Evolutionary conservation across 2,797 vertebrate genomes (phyloP).

Genomic region (Halcyon leucocephala): DNA sequence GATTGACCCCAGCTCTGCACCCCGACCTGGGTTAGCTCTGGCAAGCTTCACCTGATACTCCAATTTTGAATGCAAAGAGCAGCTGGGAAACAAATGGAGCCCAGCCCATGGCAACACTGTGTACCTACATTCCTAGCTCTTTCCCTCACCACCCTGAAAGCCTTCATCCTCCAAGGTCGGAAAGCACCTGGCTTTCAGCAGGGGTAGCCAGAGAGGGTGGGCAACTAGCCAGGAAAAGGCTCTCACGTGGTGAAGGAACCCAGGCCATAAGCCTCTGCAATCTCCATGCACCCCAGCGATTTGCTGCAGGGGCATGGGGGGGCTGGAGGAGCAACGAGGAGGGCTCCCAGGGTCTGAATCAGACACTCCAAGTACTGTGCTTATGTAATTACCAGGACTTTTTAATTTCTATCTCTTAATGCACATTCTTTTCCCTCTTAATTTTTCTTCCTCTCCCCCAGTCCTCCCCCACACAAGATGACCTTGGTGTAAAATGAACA

Average conservation of each 20-base stretch:
- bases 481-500: slow-evolving; percentile 29
- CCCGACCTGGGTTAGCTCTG: not conserved
- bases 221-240: not conserved
- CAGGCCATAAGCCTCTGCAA: not conserved
- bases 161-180: not conserved
- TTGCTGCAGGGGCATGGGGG: not conserved
- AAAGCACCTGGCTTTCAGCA: not conserved
- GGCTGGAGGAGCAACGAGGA: not conserved
- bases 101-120: accelerated
- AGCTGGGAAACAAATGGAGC: not conserved
- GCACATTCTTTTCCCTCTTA: not conserved
- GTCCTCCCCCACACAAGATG: not conserved
- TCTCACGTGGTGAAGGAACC: accelerated
- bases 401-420: not conserved
- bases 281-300: accelerated
- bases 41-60: not conserved
- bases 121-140: not conserved
- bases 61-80: not conserved
- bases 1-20: not conserved
- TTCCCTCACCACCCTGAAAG: not conserved
- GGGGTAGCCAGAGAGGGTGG: not conserved
- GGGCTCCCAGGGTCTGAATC: not conserved
- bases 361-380: not conserved
- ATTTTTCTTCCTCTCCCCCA: not conserved
- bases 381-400: not conserved